Evolutionary conservation across 2,888 invertebrate genomes (phyloP).

Genomic region (Thymelicus lineola): DNA sequence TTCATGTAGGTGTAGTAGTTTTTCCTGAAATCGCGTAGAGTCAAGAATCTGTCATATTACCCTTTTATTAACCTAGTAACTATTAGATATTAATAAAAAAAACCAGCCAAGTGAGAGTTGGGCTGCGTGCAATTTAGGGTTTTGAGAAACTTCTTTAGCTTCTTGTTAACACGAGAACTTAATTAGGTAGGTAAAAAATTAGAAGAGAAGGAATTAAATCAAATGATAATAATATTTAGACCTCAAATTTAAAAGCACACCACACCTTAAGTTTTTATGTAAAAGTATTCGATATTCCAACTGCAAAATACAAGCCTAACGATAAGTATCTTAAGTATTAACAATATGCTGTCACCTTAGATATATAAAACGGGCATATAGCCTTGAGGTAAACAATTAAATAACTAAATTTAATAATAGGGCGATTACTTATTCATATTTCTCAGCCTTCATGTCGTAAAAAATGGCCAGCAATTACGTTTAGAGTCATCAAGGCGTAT

Average conservation of each 20-base stretch:
- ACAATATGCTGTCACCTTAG: slow-evolving; percentile 21
- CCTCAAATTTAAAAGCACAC: neutral
- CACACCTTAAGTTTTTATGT: neutral
- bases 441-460: slow-evolving; percentile 51
- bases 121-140: too few species aligned
- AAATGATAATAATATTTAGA: too few species aligned
- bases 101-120: too few species aligned
- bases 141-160: too few species aligned
- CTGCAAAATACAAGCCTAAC: neutral
- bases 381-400: slow-evolving; percentile 56
- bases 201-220: too few species aligned
- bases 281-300: neutral
- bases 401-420: slow-evolving; percentile 67
- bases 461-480: slow-evolving; percentile 63
- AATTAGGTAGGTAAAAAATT: too few species aligned
- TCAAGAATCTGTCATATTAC: too few species aligned
- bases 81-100: too few species aligned
- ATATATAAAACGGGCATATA: slow-evolving; percentile 44
- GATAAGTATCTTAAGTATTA: neutral
- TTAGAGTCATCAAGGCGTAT: slow-evolving; percentile 57
- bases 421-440: slow-evolving; percentile 64
- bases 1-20: too few species aligned
- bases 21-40: too few species aligned
- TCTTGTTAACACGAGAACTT: too few species aligned
- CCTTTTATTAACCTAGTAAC: too few species aligned